Percentiles rank a stretch among this genome's conserved stretches.
Conservation (phyloP, 2,797 vertebrate genomes). For the Mormyrops boulengeri region DNA sequence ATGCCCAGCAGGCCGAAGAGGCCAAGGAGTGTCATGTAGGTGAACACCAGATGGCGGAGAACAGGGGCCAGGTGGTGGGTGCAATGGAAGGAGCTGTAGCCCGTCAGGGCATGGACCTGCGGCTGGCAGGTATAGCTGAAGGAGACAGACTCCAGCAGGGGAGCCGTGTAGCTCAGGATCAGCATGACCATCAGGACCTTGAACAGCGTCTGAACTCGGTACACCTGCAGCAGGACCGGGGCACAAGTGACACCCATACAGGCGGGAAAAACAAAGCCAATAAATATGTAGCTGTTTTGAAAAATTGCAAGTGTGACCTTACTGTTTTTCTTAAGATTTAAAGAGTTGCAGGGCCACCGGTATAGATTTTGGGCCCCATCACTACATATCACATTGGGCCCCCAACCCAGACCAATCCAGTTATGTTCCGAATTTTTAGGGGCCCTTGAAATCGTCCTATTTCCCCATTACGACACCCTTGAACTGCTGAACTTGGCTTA, state of each 20-base stretch:
- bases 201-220: constrained; percentile 64
- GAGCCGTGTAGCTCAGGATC: constrained; percentile 62
- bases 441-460: no score
- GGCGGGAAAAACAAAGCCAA: neutral
- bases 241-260: neutral
- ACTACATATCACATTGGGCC: neutral
- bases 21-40: constrained; percentile 61
- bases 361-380: neutral
- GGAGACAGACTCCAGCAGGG: constrained; percentile 59
- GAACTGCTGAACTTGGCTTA: neutral
- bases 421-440: no score
- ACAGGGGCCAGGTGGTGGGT: constrained; percentile 68
- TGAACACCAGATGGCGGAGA: constrained; percentile 62
- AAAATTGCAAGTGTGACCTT: neutral
- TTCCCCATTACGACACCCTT: no score
- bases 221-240: constrained; percentile 51
- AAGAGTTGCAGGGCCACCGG: neutral
- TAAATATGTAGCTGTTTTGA: neutral
- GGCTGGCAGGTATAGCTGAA: constrained; percentile 64
- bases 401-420: no score
- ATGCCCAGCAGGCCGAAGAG: constrained; percentile 64
- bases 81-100: constrained; percentile 64
- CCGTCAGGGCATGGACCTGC: constrained; percentile 52
- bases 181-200: constrained; percentile 58
- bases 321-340: neutral